These are phyloP conservation scores for Metellina segmentata DNA, from an alignment of 2,888 invertebrate species.

Conservation along the genomic window DNA sequence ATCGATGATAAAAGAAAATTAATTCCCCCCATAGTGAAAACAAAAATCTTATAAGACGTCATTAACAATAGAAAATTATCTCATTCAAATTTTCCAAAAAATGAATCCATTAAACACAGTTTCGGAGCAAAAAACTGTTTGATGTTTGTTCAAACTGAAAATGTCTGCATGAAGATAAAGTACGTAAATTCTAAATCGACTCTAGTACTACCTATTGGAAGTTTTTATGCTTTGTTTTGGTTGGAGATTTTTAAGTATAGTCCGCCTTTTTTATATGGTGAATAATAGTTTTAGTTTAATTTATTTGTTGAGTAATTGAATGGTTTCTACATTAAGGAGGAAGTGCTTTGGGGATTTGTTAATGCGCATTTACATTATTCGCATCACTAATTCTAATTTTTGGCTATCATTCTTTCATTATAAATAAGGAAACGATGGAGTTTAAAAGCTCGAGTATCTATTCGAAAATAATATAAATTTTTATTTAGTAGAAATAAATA, in stretches of 20 bases:
- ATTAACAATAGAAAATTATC: conserved; percentile 1
- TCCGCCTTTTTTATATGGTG: background rate
- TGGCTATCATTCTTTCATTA: background rate
- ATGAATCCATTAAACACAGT: background rate
- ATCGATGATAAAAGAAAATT: background rate
- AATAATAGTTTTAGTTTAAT: background rate
- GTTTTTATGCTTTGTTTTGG: background rate
- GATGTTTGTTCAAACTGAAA: background rate
- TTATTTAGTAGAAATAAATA: too few species aligned
- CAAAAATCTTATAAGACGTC: background rate
- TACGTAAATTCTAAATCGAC: background rate
- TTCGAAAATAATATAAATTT: too few species aligned
- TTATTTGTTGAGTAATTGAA: background rate
- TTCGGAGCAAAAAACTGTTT: background rate
- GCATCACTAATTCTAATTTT: background rate
- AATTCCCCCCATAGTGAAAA: background rate
- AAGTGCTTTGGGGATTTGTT: background rate
- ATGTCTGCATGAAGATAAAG: background rate
- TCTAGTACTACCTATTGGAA: background rate
- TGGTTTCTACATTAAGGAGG: background rate
- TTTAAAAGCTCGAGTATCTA: too few species aligned
- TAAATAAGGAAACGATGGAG: background rate
- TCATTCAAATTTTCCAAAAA: background rate
- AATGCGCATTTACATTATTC: background rate
- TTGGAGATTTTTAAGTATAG: background rate